Base-by-base conservation (phyloP, 2,113 vertebrate species). In the Lamprologus callipterus region DNA sequence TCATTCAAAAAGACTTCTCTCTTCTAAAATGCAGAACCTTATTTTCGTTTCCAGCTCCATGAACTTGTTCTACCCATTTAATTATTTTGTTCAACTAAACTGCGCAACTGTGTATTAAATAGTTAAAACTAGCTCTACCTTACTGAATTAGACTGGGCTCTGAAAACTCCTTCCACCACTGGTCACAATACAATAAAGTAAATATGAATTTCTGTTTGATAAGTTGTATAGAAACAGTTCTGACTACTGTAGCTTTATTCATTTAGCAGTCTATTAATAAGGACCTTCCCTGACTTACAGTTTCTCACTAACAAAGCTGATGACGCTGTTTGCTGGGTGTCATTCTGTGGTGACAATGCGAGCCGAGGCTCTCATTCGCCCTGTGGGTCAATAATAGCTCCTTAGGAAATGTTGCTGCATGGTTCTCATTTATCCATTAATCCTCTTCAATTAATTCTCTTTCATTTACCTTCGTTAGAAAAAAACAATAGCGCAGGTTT, bases 381-480 rank as follows among this genome's bases (percentile, higher is more conserved):
- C 87, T 42, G 57, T 75, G 87, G 92, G 92, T 93, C 93, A 95
- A 94, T 96, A 93, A 91, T 93, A 87, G 79, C 81, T 89, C 90
- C 94, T 42, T 51, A 11, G 91, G 93, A 95, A 90, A 93, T 47
- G 58, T 92, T 37, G 93, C 90, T 92, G 92, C 90, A 70, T 28
- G 75, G 93, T 95, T 80, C 94, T 96, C 93, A 89, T 96, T 96
- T 94, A 96, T 95, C 96, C 92, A 93, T 97, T 96, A 95, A 97
- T 96, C 95, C 90, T 91, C 51, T 96, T 96, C 96, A 96, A 95
- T 88, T 96, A 96, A 97, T 97, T 97, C 93, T 93, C 95, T 96
- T 97, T 94, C 92, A 89, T 94, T 96, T 92, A 80, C 95, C 94
- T 93, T 96, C 85, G 58, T 95, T 94, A 92, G 92, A 82, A 94